Evolutionary conservation across 2,797 vertebrate species (phyloP).

Genomic region (Triplophysa bombifrons): DNA sequence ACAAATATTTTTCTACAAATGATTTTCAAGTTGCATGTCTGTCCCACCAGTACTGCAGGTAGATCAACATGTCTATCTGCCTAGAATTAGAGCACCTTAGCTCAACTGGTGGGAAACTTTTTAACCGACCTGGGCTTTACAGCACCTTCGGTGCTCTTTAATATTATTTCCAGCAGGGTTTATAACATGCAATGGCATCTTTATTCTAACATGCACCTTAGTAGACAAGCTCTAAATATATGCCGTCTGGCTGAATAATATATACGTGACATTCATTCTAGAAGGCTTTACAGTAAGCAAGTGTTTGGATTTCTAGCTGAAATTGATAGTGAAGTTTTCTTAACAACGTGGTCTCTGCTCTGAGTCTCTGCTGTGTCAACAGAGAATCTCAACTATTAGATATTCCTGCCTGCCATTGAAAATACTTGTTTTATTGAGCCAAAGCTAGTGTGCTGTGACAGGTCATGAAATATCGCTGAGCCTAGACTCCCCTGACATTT

Average conservation of each 20-base stretch:
- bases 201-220: neutral
- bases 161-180: neutral
- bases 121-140: neutral
- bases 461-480: conserved; percentile 66
- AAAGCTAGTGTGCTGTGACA: conserved; percentile 70
- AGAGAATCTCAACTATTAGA: conserved; percentile 82
- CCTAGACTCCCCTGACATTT: conserved; percentile 40
- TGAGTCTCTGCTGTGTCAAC: conserved; percentile 81
- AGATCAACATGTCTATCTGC: too few relatives aligned
- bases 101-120: neutral
- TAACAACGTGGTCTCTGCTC: conserved; percentile 77
- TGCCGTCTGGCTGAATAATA: conserved; percentile 43
- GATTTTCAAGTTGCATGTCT: too few relatives aligned
- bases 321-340: conserved; percentile 78
- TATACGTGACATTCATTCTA: conserved; percentile 74
- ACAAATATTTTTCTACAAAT: too few relatives aligned
- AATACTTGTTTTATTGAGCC: conserved; percentile 70
- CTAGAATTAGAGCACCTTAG: neutral
- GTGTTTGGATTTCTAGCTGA: conserved; percentile 81
- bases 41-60: too few relatives aligned
- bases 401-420: conserved; percentile 75
- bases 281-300: conserved; percentile 79
- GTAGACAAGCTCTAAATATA: neutral
- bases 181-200: neutral
- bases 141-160: too few relatives aligned